Conservation (phyloP, 2,888 invertebrate species). For the Xylophagus ater region DNA sequence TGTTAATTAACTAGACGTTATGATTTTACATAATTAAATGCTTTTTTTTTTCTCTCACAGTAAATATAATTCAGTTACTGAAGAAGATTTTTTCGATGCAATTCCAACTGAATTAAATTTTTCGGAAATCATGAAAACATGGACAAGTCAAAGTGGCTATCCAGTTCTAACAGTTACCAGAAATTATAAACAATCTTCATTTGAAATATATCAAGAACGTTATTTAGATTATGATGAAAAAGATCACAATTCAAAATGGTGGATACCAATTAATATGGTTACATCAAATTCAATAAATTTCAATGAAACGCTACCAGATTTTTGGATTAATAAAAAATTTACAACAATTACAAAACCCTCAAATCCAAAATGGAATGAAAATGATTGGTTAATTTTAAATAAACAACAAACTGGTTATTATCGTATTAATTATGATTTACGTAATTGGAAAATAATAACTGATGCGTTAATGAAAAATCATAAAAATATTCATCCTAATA, state of each 20-base stretch:
- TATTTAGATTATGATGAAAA: constrained; percentile 20
- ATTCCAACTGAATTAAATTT: constrained; percentile 21
- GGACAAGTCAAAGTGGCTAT: constrained; percentile 50
- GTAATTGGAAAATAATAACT: constrained; percentile 56
- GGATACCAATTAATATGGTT: constrained; percentile 33
- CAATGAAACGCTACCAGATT: constrained; percentile 26
- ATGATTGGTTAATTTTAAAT: constrained; percentile 33
- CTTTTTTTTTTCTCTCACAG: constrained; percentile 1
- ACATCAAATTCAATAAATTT: constrained; percentile 27
- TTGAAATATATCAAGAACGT: constrained; percentile 43
- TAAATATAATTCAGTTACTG: not conserved
- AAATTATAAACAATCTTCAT: constrained; percentile 40
- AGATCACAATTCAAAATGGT: constrained; percentile 25
- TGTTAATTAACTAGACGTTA: not conserved
- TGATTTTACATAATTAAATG: not conserved
- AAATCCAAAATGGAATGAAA: constrained; percentile 13
- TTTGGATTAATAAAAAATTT: constrained; percentile 21
- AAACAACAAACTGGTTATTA: constrained; percentile 41
- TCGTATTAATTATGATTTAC: constrained; percentile 57
- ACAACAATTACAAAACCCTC: constrained; percentile 3
- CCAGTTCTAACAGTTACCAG: constrained; percentile 45
- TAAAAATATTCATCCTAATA: constrained; percentile 57
- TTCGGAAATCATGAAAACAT: constrained; percentile 45
- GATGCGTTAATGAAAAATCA: constrained; percentile 49
- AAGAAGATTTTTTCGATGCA: constrained; percentile 6